A percentile compares a stretch with the other conserved stretches of the same genome.
Conservation (phyloP, 2,113 vertebrate genomes). For the Gulo gulo region DNA sequence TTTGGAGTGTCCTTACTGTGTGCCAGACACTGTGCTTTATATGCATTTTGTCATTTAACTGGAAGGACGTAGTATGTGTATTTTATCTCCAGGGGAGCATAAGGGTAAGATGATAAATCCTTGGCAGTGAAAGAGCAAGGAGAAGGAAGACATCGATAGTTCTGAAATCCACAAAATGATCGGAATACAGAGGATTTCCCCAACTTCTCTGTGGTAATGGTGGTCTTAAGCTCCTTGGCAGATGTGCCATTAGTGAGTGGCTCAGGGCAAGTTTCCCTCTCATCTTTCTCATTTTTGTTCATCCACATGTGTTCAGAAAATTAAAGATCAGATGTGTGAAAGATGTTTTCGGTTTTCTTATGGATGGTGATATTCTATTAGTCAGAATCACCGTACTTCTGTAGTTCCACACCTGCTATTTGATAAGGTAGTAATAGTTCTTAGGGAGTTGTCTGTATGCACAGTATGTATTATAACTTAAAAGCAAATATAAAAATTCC, state of each 20-base stretch:
- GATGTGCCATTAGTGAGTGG: neutral
- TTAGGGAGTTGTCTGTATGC: neutral
- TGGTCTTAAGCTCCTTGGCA: neutral
- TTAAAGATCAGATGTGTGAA: neutral
- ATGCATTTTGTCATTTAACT: neutral
- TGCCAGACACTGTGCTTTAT: neutral
- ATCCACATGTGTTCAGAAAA: neutral
- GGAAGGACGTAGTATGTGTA: neutral
- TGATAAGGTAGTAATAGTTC: neutral
- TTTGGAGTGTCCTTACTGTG: neutral
- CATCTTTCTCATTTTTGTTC: neutral
- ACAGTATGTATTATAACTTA: neutral
- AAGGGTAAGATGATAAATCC: neutral
- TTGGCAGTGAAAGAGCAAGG: neutral
- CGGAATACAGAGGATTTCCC: neutral
- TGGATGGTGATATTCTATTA: neutral
- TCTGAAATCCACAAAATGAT: neutral
- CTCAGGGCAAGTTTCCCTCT: neutral
- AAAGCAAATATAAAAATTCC: neutral
- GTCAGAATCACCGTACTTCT: neutral
- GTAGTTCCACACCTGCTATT: neutral
- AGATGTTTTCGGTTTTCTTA: neutral
- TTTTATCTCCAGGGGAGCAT: neutral
- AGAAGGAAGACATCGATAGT: neutral
- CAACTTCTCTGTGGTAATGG: accelerated